Base-by-base conservation (phyloP, 1,140 invertebrate species). In the Danaus plexippus region DNA sequence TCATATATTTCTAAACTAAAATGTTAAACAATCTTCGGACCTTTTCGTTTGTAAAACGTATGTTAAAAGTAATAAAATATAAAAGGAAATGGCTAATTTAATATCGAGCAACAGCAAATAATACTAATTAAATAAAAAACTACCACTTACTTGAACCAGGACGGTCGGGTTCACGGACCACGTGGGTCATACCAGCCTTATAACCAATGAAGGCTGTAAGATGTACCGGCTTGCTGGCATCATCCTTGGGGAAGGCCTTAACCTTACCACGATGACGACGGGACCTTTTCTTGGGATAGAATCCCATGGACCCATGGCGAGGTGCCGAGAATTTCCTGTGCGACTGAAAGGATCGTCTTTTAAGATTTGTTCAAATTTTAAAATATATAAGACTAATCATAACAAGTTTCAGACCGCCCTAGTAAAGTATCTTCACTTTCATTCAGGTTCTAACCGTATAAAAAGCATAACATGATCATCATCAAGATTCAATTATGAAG, bases 181-280 rank as follows among this genome's bases (percentile, higher is more conserved):
- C 95, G 84, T 99, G 98, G 66, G 98, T 99, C 98, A 99, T 99
- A 83, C 98, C 98, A 84, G 98, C 97, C 87, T 99, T 99, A 87
- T 99, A 99, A 47, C 94, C 97, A 66, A 99, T 91, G 86, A 99
- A 99, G 55, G 97, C 95, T 7, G 98, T 99, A 43, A 99, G 89
- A 90, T 99, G 98, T 6, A 99, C 96, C 41, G 98, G 98, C 85
- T 99, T 99, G 64, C 87, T 92, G 13, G 93, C 90, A 81, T 99
- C 97, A 93, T 99, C 98, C 80, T 97, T 99, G n/a, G 98, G 98
- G 90, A 99, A 99, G 62, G 98, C 95, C 96, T 99, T 99, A 52
- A 98, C 96, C 88, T 98, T 99, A 75, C 98, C 98, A 90, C 97
- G 95, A 91, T 98, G 96, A 82, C 97, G 93, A 61, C 91, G 92